Percentiles rank a stretch among this genome's conserved stretches.
phyloP scores from a whole-genome alignment of 2,888 invertebrate species.

The Andrena bucephala region DNA sequence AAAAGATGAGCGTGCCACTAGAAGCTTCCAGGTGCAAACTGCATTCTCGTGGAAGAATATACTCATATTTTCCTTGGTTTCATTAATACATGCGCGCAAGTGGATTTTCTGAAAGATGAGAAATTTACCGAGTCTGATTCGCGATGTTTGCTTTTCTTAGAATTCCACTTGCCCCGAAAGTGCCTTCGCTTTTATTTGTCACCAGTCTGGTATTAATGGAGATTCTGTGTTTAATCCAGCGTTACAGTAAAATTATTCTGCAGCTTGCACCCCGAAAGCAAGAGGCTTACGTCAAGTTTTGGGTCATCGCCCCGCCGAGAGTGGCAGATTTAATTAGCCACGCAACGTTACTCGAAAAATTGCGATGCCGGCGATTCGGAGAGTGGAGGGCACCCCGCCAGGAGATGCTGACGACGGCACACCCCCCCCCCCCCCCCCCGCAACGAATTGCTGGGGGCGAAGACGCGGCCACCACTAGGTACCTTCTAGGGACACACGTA shows the following conservation, averaged over 20 bases:
- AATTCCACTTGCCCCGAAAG: too few relatives aligned
- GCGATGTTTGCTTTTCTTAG: too few relatives aligned
- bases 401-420: slow-evolving; percentile 47
- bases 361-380: slow-evolving; percentile 48
- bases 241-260: slow-evolving; percentile 42
- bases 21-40: not conserved
- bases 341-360: slow-evolving; percentile 68
- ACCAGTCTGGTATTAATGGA: not conserved
- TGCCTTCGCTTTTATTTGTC: not conserved
- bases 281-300: slow-evolving; percentile 59
- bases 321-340: slow-evolving; percentile 71
- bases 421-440: too few relatives aligned
- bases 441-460: slow-evolving; percentile 42
- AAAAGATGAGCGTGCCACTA: not conserved
- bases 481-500: slow-evolving; percentile 35
- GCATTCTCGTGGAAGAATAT: not conserved
- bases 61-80: not conserved
- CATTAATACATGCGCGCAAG: too few relatives aligned
- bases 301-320: slow-evolving; percentile 36
- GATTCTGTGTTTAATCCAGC: not conserved
- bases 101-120: too few relatives aligned
- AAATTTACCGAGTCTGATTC: too few relatives aligned
- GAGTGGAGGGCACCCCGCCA: slow-evolving; percentile 23
- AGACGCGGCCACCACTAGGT: slow-evolving; percentile 40
- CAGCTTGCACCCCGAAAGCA: slow-evolving; percentile 37